Percentiles rank a stretch among this genome's conserved stretches.
Conservation (phyloP, 2,888 invertebrate genomes). For the Perithous albicinctus region DNA sequence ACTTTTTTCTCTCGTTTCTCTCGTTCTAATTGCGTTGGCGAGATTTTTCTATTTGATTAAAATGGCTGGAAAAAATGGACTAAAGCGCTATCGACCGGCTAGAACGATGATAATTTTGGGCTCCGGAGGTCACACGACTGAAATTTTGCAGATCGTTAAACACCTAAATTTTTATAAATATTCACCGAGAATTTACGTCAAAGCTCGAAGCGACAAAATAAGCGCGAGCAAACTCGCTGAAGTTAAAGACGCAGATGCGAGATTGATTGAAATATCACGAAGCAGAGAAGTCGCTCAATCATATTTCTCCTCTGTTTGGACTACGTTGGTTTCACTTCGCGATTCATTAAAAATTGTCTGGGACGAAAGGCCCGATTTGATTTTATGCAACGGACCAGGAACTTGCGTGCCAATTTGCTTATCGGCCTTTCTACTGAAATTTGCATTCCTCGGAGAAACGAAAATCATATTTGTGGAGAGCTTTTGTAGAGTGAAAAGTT, state of each 20-base stretch:
- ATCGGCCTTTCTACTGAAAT: conserved; percentile 90
- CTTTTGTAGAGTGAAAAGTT: conserved; percentile 94
- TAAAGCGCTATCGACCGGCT: conserved; percentile 53
- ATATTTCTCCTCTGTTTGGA: conserved; percentile 91
- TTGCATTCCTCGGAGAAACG: conserved; percentile 88
- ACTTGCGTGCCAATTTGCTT: conserved; percentile 97
- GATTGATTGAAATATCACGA: conserved; percentile 89
- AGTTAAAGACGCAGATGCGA: conserved; percentile 85
- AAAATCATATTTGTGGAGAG: conserved; percentile 97
- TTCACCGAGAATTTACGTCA: conserved; percentile 90
- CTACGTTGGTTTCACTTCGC: conserved; percentile 91
- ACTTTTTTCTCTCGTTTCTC: conserved; percentile 21
- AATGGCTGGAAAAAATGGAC: conserved; percentile 62
- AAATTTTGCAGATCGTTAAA: conserved; percentile 92
- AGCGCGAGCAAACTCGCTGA: conserved; percentile 90
- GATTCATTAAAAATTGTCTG: conserved; percentile 90
- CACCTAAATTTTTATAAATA: conserved; percentile 88
- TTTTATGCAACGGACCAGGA: conserved; percentile 98
- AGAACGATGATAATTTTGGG: conserved; percentile 89
- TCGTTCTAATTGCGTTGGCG: conserved; percentile 33
- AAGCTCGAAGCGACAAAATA: conserved; percentile 91
- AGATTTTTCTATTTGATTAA: conserved; percentile 73
- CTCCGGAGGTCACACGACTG: conserved; percentile 97
- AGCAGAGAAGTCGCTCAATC: conserved; percentile 95
- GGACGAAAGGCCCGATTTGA: conserved; percentile 90